phyloP scores from a whole-genome alignment of 2,888 invertebrate species.

The Nebria salina region DNA sequence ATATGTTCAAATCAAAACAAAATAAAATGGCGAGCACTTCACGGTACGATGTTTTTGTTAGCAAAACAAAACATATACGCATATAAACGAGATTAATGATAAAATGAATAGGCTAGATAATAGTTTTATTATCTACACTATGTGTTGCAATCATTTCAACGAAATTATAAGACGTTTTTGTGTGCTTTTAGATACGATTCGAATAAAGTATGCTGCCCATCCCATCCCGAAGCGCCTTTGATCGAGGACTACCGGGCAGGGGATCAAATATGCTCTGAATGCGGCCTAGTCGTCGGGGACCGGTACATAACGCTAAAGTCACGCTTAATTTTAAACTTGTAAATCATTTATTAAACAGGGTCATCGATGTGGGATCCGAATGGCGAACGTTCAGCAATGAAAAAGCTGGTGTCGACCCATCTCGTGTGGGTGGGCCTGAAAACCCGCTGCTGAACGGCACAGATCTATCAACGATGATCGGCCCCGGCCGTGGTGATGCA shows the following conservation, averaged over 20 bases:
- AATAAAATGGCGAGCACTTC: slow-evolving; percentile 74
- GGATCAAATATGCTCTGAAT: slow-evolving; percentile 98
- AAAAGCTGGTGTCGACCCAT: slow-evolving; percentile 95
- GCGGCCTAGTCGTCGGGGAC: slow-evolving; percentile 99
- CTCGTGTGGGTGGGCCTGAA: slow-evolving; percentile 99
- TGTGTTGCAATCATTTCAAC: neutral
- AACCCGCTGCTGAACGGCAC: slow-evolving; percentile 95
- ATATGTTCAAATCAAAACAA: neutral
- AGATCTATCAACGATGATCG: slow-evolving; percentile 97
- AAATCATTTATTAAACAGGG: slow-evolving; percentile 67
- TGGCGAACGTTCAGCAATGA: slow-evolving; percentile 99
- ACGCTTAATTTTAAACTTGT: slow-evolving; percentile 11
- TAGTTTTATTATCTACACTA: too few relatives aligned
- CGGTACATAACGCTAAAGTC: slow-evolving; percentile 67
- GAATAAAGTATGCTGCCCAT: slow-evolving; percentile 88
- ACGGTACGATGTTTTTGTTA: slow-evolving; percentile 65
- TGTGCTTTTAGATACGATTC: slow-evolving; percentile 65
- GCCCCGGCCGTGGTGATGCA: slow-evolving; percentile 76
- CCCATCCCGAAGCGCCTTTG: slow-evolving; percentile 94
- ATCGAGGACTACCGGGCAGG: slow-evolving; percentile 99
- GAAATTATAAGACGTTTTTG: neutral
- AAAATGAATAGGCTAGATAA: neutral
- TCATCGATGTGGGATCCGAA: slow-evolving; percentile 99
- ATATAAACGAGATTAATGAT: slow-evolving; percentile 13
- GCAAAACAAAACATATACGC: slow-evolving; percentile 25